These are phyloP conservation scores for Semotilus atromaculatus DNA, from an alignment of 2,797 vertebrate species.

Conservation along the genomic window DNA sequence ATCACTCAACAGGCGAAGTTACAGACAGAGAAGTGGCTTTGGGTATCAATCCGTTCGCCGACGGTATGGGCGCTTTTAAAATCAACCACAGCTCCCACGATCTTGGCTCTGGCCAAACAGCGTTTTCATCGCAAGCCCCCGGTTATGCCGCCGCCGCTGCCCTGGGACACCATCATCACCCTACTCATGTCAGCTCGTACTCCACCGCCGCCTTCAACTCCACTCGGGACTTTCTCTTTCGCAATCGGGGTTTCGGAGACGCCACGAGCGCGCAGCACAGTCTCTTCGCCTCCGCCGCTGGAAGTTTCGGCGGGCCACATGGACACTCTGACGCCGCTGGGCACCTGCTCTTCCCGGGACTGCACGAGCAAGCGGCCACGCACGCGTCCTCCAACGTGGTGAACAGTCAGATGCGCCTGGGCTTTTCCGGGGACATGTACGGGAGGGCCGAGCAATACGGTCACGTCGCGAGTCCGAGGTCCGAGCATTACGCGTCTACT, in stretches of 20 bases:
- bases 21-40: slow-evolving; percentile 96
- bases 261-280: slow-evolving; percentile 92
- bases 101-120: slow-evolving; percentile 93
- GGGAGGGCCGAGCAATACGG: slow-evolving; percentile 96
- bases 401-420: slow-evolving; percentile 97
- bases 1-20: slow-evolving; percentile 98
- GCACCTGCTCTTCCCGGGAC: slow-evolving; percentile 97
- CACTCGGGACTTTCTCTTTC: slow-evolving; percentile 99
- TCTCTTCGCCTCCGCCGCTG: slow-evolving; percentile 86
- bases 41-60: slow-evolving; percentile 98
- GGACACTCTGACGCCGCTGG: slow-evolving; percentile 94
- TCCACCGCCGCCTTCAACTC: slow-evolving; percentile 98
- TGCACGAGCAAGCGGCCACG: slow-evolving; percentile 93
- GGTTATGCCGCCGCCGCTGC: slow-evolving; percentile 95
- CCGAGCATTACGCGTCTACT: slow-evolving; percentile 94
- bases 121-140: slow-evolving; percentile 96
- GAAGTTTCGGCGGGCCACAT: slow-evolving; percentile 92
- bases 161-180: slow-evolving; percentile 94
- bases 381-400: slow-evolving; percentile 97
- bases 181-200: slow-evolving; percentile 96
- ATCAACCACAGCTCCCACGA: slow-evolving; percentile 98
- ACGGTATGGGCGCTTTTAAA: slow-evolving; percentile 99
- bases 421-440: slow-evolving; percentile 99
- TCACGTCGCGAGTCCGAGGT: slow-evolving; percentile 95
- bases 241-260: slow-evolving; percentile 97